phyloP scores from a whole-genome alignment of 2,797 vertebrate genomes.

The Margarornis squamiger region DNA sequence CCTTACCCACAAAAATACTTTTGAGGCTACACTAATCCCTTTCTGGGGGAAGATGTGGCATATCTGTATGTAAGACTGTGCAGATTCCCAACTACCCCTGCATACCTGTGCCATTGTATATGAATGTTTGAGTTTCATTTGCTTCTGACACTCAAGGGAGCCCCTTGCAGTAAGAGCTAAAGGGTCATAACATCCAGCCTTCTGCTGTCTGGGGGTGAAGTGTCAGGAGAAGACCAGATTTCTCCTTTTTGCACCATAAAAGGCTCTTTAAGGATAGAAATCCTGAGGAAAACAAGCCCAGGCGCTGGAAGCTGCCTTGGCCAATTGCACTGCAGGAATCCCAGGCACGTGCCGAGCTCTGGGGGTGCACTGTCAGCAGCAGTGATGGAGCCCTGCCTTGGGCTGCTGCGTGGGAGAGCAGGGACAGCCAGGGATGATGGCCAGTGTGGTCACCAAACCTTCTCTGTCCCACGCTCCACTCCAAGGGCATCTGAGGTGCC shows the following conservation, averaged over 20 bases:
- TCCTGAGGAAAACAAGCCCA: not conserved
- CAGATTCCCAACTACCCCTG: not conserved
- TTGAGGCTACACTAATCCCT: not conserved
- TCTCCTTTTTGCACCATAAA: constrained; percentile 39
- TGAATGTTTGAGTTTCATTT: not conserved
- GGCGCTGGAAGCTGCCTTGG: not conserved
- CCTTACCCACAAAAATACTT: not conserved
- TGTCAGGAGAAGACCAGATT: not conserved
- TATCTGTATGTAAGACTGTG: not conserved
- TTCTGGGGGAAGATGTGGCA: not conserved
- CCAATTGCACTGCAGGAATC: not conserved
- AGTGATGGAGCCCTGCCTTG: not conserved
- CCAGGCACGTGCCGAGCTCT: not conserved
- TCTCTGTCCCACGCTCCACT: fast-evolving
- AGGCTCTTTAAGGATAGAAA: constrained; percentile 20
- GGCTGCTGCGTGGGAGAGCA: not conserved
- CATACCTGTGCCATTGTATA: not conserved
- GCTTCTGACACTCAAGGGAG: not conserved
- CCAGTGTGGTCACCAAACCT: not conserved
- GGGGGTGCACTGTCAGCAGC: not conserved
- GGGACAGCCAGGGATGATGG: fast-evolving
- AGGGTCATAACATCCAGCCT: not conserved
- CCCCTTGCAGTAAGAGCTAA: not conserved
- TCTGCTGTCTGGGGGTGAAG: not conserved
- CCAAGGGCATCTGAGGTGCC: fast-evolving